phyloP scores from a whole-genome alignment of 2,113 vertebrate species.

The Anoura caudifer region DNA sequence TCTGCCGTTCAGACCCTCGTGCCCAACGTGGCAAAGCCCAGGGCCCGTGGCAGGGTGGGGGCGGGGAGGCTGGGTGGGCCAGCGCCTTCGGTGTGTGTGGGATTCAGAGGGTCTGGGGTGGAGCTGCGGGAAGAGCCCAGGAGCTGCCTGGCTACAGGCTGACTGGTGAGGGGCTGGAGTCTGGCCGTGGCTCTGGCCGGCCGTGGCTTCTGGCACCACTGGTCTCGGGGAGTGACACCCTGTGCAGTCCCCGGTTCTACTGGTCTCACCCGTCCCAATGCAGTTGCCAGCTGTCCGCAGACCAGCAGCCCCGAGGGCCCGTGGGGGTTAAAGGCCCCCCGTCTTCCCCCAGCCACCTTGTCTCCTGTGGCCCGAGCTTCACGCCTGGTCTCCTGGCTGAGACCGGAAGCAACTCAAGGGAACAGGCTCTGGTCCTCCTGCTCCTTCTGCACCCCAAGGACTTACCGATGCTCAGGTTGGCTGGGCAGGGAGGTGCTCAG shows the following conservation, averaged over 20 bases:
- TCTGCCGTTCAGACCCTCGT: rapidly evolving
- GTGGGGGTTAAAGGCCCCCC: rapidly evolving
- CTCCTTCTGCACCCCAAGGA: not conserved
- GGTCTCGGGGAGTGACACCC: not conserved
- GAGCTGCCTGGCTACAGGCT: rapidly evolving
- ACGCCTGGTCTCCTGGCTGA: not conserved
- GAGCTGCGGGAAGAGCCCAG: not conserved
- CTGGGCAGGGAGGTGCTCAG: rapidly evolving
- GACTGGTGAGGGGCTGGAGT: not conserved
- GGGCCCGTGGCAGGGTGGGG: rapidly evolving
- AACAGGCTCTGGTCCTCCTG: not conserved
- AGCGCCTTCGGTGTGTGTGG: not conserved
- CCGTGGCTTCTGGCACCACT: not conserved
- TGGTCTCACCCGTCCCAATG: rapidly evolving
- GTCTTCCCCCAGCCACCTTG: too few relatives aligned
- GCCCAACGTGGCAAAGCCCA: not conserved
- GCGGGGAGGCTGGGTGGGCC: rapidly evolving
- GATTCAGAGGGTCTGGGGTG: not conserved
- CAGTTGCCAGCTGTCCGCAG: rapidly evolving
- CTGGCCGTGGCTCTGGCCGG: not conserved
- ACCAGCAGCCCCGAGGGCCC: not conserved
- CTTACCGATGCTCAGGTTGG: rapidly evolving
- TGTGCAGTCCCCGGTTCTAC: rapidly evolving
- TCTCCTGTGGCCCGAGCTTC: not conserved
- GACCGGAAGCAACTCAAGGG: not conserved